These are phyloP conservation scores for Podarcis lilfordi DNA, from an alignment of 2,797 vertebrate species.

Conservation along the genomic window DNA sequence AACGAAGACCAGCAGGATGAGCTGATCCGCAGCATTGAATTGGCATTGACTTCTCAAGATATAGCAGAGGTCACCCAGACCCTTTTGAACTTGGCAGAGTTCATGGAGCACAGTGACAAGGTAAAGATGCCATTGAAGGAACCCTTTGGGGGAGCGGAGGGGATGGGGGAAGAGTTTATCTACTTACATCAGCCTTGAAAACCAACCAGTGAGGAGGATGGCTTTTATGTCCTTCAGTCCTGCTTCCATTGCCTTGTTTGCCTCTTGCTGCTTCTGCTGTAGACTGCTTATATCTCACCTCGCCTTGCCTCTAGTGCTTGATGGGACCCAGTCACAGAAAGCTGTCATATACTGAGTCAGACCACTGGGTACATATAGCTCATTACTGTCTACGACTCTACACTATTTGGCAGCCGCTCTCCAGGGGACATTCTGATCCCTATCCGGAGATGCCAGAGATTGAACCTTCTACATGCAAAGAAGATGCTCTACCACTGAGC, in stretches of 20 bases:
- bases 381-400: no score
- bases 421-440: no score
- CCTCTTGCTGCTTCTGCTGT: not conserved
- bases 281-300: not conserved
- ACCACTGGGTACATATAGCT: no score
- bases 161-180: not conserved
- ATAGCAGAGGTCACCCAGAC: constrained; percentile 99
- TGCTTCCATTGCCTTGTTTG: not conserved
- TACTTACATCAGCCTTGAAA: not conserved
- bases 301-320: no score
- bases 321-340: no score
- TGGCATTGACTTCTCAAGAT: constrained; percentile 96
- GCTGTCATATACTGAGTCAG: no score
- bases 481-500: no score
- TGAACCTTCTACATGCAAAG: no score
- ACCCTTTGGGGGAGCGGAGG: not conserved
- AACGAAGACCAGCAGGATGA: constrained; percentile 98
- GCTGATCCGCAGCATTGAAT: constrained; percentile 95
- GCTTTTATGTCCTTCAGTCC: not conserved
- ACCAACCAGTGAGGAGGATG: not conserved
- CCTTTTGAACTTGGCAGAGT: constrained; percentile 95
- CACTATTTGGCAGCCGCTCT: no score
- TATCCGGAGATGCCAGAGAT: no score
- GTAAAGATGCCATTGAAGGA: constrained; percentile 68
- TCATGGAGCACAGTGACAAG: constrained; percentile 99